Base-by-base conservation (phyloP, 2,113 vertebrate species). In the Prinia subflava region DNA sequence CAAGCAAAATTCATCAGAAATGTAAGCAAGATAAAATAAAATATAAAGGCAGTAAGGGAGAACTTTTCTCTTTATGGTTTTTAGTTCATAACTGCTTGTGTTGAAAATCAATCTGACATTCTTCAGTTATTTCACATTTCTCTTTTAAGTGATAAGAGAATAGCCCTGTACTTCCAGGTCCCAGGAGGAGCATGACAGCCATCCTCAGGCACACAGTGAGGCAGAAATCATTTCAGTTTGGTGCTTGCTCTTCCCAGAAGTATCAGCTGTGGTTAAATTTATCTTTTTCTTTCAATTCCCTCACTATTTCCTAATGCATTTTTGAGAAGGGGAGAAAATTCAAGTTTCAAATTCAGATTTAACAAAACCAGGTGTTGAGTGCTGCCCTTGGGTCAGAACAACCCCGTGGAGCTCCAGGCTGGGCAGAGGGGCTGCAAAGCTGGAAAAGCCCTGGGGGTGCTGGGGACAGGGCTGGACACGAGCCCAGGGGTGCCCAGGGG, bases 341-440 rank as follows among this genome's bases (percentile, higher is more conserved):
- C n/a, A 64, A 24, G 24, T 31, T 81, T 56, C 22, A 35, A 25
- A 30, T 64, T 35, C 10, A 44, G 20, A 65, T 42, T 62, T 52
- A 39, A 63, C 22, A 31, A 24, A 22, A 22, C 24, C 5, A 18
- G 59, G 7, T 12, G 4, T 11, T 3, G 0, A 4, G 8, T 67
- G 13, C 77, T 87, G 23, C 62, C 9, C 1, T 70, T 74, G 8
- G 20, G 15, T 80, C 24, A 76, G n/a, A 33, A 1, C 33, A 39
- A 42, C 27, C 27, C n/a, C 6, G 0, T 1, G 39, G 10, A 59
- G 13, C 31, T 63, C 53, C 47, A 73, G 53, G 33, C 17, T 65
- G 67, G 49, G 50, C 53, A 33, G 28, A 79, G 55, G 24, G 39
- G 17, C n/a, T 78, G 53, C 25, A 63, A 81, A 86, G 35, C 10